These are phyloP conservation scores for Trissonchulus sp. DNA, from an alignment of 2,888 invertebrate species.

Conservation along the genomic window DNA sequence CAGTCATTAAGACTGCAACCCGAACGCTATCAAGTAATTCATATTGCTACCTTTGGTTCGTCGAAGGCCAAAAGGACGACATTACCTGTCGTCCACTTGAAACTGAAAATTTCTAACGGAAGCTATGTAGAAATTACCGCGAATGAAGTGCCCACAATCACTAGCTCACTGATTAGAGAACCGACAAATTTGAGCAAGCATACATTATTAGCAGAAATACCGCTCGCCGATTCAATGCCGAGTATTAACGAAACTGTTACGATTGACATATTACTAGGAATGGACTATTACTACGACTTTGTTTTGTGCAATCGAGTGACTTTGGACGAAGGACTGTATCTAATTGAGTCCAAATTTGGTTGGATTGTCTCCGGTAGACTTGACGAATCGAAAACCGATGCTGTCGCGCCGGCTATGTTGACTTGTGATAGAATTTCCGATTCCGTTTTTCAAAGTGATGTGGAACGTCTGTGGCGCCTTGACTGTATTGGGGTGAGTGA, in stretches of 20 bases:
- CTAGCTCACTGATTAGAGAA: neutral
- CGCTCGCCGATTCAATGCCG: neutral
- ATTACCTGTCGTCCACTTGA: neutral
- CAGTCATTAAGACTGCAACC: neutral
- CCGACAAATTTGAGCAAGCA: neutral
- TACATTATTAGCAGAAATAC: neutral
- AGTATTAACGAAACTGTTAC: neutral
- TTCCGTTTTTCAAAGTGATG: neutral
- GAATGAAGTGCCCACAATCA: neutral
- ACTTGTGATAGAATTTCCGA: neutral
- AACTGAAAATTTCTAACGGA: neutral
- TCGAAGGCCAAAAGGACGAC: neutral
- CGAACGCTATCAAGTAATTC: neutral
- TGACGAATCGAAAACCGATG: neutral
- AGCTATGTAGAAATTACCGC: neutral
- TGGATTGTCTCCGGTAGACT: neutral
- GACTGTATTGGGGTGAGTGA: constrained; percentile 7
- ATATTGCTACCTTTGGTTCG: neutral
- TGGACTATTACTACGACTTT: constrained; percentile 20
- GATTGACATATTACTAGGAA: constrained; percentile 16
- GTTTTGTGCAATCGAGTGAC: neutral
- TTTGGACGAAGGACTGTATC: neutral
- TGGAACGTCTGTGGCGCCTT: constrained; percentile 12
- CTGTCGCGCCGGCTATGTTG: neutral
- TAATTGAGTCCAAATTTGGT: neutral